phyloP scores from a whole-genome alignment of 2,797 vertebrate genomes.

The Rhynchonycteris naso region DNA sequence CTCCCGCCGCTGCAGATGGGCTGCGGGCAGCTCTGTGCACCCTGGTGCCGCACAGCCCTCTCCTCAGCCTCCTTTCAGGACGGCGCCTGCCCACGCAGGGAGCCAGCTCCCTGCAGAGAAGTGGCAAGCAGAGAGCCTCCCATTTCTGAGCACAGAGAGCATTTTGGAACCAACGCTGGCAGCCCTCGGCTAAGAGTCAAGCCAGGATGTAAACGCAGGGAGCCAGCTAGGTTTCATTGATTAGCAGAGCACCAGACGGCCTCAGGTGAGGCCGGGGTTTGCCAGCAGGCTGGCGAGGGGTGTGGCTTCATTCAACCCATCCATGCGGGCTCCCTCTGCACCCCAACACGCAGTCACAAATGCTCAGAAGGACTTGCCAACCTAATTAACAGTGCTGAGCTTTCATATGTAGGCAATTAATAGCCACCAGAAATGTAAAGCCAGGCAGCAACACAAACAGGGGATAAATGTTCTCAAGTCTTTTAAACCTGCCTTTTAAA shows the following conservation, averaged over 20 bases:
- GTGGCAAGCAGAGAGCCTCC: background rate
- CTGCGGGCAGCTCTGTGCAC: background rate
- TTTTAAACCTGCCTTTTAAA: conserved; percentile 21
- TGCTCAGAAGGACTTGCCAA: conserved; percentile 56
- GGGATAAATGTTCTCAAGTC: background rate
- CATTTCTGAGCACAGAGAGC: background rate
- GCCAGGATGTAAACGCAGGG: background rate
- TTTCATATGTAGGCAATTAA: conserved; percentile 68
- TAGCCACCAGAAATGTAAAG: conserved; percentile 68
- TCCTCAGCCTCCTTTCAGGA: background rate
- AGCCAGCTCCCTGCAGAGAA: background rate
- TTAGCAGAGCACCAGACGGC: conserved; percentile 25
- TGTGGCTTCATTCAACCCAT: background rate
- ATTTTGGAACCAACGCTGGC: background rate
- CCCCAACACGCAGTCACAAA: conserved; percentile 52
- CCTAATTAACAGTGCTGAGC: conserved; percentile 72
- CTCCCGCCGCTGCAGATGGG: background rate
- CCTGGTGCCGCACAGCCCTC: background rate
- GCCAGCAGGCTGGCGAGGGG: background rate
- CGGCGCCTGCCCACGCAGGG: background rate
- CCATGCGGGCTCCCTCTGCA: background rate
- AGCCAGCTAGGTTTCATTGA: background rate
- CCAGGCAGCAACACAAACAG: conserved; percentile 61
- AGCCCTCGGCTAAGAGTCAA: background rate
- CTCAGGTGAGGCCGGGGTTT: background rate